These are phyloP conservation scores for Coptodon bakossiorum DNA, from an alignment of 2,113 vertebrate genomes.

Conservation along the genomic window DNA sequence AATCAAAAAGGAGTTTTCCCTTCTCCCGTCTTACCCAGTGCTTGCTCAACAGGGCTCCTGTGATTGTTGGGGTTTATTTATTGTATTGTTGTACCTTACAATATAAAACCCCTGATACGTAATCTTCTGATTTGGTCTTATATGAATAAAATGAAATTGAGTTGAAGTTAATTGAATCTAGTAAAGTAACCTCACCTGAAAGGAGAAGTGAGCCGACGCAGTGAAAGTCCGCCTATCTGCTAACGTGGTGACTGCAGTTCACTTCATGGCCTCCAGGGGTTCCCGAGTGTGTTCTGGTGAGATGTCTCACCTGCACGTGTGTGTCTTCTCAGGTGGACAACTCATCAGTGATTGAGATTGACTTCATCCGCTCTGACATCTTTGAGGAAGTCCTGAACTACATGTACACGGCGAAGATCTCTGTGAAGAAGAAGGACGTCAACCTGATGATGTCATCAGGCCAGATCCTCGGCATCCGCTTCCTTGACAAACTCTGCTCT, in stretches of 20 bases:
- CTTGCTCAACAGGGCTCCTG: no score
- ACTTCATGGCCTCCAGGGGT: neutral
- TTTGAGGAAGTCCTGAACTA: constrained; percentile 98
- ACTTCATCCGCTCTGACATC: constrained; percentile 94
- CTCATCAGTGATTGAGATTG: constrained; percentile 95
- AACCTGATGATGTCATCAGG: constrained; percentile 99
- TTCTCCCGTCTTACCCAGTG: no score
- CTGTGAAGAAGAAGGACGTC: constrained; percentile 93
- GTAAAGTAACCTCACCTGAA: no score
- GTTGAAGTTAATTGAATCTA: no score
- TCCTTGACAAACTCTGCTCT: constrained; percentile 95
- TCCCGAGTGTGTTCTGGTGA: neutral
- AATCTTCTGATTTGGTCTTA: no score
- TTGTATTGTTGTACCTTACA: no score
- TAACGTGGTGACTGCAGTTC: neutral
- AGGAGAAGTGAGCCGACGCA: no score
- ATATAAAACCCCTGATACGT: no score
- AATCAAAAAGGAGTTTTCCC: no score
- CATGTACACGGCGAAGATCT: constrained; percentile 97
- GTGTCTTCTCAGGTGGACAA: constrained; percentile 77
- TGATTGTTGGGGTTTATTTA: no score
- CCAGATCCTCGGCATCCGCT: constrained; percentile 94
- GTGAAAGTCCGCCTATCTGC: neutral
- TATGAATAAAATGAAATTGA: no score
- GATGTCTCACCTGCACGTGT: neutral